A percentile compares a stretch with the other conserved stretches of the same genome.
These are phyloP conservation scores for Saxidomus purpurata DNA, from an alignment of 1,140 invertebrate species.

Conservation along the genomic window DNA sequence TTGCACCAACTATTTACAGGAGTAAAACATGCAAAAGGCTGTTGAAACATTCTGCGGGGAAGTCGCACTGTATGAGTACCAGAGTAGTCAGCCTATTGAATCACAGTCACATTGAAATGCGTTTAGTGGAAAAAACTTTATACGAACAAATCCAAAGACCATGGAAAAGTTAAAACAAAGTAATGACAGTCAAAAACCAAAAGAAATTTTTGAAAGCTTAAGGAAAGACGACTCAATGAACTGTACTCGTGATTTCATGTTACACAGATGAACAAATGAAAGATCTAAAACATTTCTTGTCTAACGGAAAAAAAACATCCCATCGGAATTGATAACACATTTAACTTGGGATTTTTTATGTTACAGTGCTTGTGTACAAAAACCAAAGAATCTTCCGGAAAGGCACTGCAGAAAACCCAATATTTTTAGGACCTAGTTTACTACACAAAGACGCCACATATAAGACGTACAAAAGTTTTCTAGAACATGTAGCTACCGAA, in stretches of 20 bases:
- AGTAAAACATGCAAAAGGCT: too few relatives aligned
- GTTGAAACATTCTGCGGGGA: too few relatives aligned
- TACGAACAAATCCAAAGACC: neutral
- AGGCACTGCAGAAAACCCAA: neutral
- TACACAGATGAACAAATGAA: slow-evolving; percentile 34
- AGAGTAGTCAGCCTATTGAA: neutral
- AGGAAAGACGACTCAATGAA: slow-evolving; percentile 1
- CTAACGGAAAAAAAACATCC: neutral
- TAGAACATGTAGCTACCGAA: slow-evolving; percentile 8
- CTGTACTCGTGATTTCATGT: neutral
- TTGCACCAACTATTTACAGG: too few relatives aligned
- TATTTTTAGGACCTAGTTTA: slow-evolving; percentile 23
- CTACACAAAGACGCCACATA: slow-evolving; percentile 41
- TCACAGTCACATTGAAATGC: neutral
- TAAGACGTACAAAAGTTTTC: slow-evolving; percentile 30
- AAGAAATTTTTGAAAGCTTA: neutral
- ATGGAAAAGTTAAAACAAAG: neutral
- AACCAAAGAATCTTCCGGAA: slow-evolving; percentile 13
- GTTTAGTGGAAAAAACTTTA: neutral
- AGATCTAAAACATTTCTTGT: slow-evolving; percentile 21
- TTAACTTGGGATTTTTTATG: slow-evolving; percentile 22
- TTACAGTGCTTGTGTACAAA: slow-evolving; percentile 34
- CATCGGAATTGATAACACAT: slow-evolving; percentile 42
- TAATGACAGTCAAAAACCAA: neutral
- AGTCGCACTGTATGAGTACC: slow-evolving; percentile 2